A percentile compares a stretch with the other conserved stretches of the same genome.
Evolutionary conservation across 2,888 invertebrate species (phyloP).

Genomic region (Lasioglossum lativentre): DNA sequence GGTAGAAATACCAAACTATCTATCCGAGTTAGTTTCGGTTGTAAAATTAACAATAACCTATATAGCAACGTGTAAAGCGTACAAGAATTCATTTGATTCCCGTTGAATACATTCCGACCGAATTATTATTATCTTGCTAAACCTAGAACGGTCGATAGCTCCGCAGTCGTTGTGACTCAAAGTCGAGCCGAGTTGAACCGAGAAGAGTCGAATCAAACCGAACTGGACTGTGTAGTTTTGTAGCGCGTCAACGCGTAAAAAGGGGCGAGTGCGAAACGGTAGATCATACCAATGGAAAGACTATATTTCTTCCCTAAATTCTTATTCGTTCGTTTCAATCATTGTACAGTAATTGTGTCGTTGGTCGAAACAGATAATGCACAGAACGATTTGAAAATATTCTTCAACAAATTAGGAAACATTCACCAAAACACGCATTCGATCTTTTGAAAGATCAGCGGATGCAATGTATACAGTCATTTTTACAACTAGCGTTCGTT

Average conservation of each 20-base stretch:
- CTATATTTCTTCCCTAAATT: background rate
- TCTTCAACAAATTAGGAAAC: background rate
- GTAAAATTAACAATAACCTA: constrained; percentile 35
- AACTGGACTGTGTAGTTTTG: constrained; percentile 61
- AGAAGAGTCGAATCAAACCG: constrained; percentile 65
- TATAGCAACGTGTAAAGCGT: constrained; percentile 25
- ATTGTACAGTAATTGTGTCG: constrained; percentile 7
- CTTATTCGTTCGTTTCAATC: background rate
- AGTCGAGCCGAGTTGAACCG: constrained; percentile 69
- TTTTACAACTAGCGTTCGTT: background rate
- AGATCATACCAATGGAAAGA: constrained; percentile 47
- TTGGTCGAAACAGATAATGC: background rate
- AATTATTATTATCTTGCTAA: constrained; percentile 72
- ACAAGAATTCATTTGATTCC: constrained; percentile 62
- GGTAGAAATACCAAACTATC: background rate
- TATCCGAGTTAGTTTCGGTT: background rate
- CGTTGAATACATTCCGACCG: constrained; percentile 69
- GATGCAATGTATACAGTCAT: background rate
- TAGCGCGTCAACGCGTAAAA: constrained; percentile 66
- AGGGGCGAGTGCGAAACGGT: constrained; percentile 52
- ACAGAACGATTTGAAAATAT: background rate
- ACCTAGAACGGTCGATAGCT: constrained; percentile 73
- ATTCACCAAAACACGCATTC: background rate
- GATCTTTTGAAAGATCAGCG: background rate
- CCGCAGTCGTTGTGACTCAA: constrained; percentile 70